Evolutionary conservation across 2,113 vertebrate species (phyloP), one percentile per base, ranked within the genome.

Genomic region (Pan paniscus): DNA sequence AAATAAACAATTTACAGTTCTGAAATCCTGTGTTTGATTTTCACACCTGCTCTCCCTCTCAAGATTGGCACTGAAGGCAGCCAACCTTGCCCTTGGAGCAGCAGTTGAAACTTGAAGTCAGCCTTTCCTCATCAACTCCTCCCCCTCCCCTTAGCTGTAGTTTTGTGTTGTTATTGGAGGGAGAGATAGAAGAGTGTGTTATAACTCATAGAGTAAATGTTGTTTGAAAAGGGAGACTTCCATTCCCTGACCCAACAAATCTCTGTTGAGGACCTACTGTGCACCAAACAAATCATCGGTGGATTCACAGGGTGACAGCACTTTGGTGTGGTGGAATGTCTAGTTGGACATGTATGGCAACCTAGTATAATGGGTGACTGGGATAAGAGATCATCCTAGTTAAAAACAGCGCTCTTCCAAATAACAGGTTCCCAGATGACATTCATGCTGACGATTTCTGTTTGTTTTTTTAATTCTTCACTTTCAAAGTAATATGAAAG

Each of bases 1-100:
- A 25, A 38, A 76, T 96, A 96, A 97, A 96, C 96, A 95, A 94
- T 97, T 97, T 96, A 97, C 32, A 82, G 76, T 95, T 96, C 90
- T 80, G 91, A 92, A 94, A 89, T 96, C 94, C 88, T 97, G 96
- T 92, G 95, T 93, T 96, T 95, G 92, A 83, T 72, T 50, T 86
- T 81, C 90, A 75, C 83, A 67, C 92, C 95, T 95, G 94, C 79
- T 79, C 59, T 83, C 75, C 46, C 88, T 82, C 93, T 48, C 6
- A 11, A 57, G 83, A 82, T 5, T 59, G 96, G 75, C 92, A 85
- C 48, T 11, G 27, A 32, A n/a, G 91, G 64, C 50, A 14, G 55
- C 79, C 68, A 52, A 14, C n/a, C 70, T 22, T 32, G 27, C 50
- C 81, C 59, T 79, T 57, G 17, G 3, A 50, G 84, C 0, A 14